A percentile compares a stretch with the other conserved stretches of the same genome.
phyloP scores from a whole-genome alignment of 2,888 invertebrate species.

The Oscheius myriophilus region DNA sequence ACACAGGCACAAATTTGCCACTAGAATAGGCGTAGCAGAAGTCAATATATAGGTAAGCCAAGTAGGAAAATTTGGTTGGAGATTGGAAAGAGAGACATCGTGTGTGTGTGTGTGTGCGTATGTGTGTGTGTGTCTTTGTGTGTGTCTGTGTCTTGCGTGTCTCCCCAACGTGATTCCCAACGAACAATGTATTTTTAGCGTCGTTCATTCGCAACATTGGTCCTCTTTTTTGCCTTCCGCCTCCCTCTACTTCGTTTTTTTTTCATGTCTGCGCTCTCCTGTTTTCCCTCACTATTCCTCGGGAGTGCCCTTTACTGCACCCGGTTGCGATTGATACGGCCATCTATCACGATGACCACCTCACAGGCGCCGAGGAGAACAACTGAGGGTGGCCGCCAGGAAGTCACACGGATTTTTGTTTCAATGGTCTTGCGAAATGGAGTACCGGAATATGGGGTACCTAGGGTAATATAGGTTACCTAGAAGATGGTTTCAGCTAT shows the following conservation, averaged over 20 bases:
- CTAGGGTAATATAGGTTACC: neutral
- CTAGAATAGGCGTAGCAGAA: too few species aligned
- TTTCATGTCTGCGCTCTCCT: neutral
- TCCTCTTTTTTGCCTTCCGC: slow-evolving; percentile 1
- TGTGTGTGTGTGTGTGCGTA: too few species aligned
- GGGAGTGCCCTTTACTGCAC: slow-evolving; percentile 15
- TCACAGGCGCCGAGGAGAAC: neutral
- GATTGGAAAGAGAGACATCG: too few species aligned
- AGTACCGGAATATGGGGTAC: neutral
- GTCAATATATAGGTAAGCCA: too few species aligned
- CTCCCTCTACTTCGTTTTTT: neutral
- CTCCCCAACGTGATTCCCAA: too few species aligned
- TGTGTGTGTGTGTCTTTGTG: too few species aligned
- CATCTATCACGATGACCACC: slow-evolving; percentile 29
- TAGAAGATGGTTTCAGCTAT: neutral
- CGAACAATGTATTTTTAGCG: neutral
- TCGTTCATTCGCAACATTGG: neutral
- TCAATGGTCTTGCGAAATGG: neutral
- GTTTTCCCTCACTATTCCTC: neutral
- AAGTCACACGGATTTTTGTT: slow-evolving; percentile 16
- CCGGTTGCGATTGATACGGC: slow-evolving; percentile 26
- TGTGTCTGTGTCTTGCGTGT: too few species aligned
- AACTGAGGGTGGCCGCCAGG: slow-evolving; percentile 8
- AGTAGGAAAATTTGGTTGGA: too few species aligned
- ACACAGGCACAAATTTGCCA: too few species aligned